Base-by-base conservation (phyloP, 2,888 invertebrate species). In the Scaptomyza caliginosa region DNA sequence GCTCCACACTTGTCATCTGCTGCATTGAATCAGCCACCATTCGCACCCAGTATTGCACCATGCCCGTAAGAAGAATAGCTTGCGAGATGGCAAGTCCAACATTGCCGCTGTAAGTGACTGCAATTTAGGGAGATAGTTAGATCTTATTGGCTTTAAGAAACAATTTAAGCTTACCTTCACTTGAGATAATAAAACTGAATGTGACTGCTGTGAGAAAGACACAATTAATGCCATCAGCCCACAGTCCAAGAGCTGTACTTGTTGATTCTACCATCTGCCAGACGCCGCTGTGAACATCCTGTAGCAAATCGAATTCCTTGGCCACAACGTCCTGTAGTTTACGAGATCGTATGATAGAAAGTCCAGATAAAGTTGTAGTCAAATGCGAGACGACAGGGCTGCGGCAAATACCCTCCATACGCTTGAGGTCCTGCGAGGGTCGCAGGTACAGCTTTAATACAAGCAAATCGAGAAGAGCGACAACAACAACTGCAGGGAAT, bases 361-460 rank as follows among this genome's bases (percentile, higher is more conserved):
- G 93, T 2, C 98, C 98, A 62, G 95, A 94, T 6, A 98, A 92
- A 0, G 96, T 95, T 1, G 97, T 95, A 11, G 96, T 95, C 77
- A 98, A 94, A 89, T 98, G 97, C 0, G 97, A 96, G 90, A 97
- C 97, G 0, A 98, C 96, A 0, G 98, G 98, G 90, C 97, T 97
- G 65, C 96, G 93, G 50, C 94, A 93, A 62, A 94, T 94, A 74
- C 94, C 94, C 87, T 95, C 95, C 74, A 95, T 91, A 60, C 94
- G 92, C 89, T 94, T 96, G 0, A 97, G 92, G 86, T 95, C 95
- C 78, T 96, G 93, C 0, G 96, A 95, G 0, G 96, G 94, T 19
- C 93, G 92, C 34, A 97, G 89, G 89, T 96, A 96, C 86, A 94
- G 93, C 66, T 91, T 92, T n/a, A 96, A 90, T 24, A 96, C 89